Percentiles rank a stretch among this genome's conserved stretches.
Conservation (phyloP, 92 coral and sea anemone genomes). For the Porites cylindrica region DNA sequence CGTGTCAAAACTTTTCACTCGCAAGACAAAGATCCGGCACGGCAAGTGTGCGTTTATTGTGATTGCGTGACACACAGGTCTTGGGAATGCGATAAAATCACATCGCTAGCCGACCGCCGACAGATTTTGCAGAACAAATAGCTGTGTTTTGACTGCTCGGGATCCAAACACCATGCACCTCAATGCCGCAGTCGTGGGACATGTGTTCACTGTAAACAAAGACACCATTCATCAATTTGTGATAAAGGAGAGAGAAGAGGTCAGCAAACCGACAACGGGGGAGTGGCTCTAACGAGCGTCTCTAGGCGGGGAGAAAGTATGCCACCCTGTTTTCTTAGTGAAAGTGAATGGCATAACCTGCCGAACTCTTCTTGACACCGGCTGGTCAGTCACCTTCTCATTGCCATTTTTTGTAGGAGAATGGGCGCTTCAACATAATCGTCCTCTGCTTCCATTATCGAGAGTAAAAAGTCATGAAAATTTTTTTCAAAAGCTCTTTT, state of each 20-base stretch:
- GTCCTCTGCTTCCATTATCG: no score
- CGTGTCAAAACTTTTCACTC: background rate
- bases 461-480: no score
- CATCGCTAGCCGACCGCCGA: slow-evolving; percentile 42
- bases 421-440: no score
- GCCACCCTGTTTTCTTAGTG: slow-evolving; percentile 53
- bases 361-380: slow-evolving; percentile 62
- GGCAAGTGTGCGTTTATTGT: slow-evolving; percentile 46
- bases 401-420: no score
- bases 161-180: slow-evolving; percentile 39
- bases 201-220: slow-evolving; percentile 64
- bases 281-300: slow-evolving; percentile 54
- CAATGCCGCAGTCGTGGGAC: slow-evolving; percentile 56
- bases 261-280: slow-evolving; percentile 10
- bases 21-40: background rate
- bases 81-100: slow-evolving; percentile 46
- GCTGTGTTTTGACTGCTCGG: slow-evolving; percentile 58
- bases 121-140: slow-evolving; percentile 35
- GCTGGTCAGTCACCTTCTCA: background rate
- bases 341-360: slow-evolving; percentile 57
- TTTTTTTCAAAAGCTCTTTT: no score
- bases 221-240: slow-evolving; percentile 58
- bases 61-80: slow-evolving; percentile 60
- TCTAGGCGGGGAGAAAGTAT: slow-evolving; percentile 52
- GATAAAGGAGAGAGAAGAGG: slow-evolving; percentile 14